Percentiles rank a stretch among this genome's conserved stretches.
These are phyloP conservation scores for Sebastes aleutianus DNA, from an alignment of 2,797 vertebrate species.

Conservation along the genomic window DNA sequence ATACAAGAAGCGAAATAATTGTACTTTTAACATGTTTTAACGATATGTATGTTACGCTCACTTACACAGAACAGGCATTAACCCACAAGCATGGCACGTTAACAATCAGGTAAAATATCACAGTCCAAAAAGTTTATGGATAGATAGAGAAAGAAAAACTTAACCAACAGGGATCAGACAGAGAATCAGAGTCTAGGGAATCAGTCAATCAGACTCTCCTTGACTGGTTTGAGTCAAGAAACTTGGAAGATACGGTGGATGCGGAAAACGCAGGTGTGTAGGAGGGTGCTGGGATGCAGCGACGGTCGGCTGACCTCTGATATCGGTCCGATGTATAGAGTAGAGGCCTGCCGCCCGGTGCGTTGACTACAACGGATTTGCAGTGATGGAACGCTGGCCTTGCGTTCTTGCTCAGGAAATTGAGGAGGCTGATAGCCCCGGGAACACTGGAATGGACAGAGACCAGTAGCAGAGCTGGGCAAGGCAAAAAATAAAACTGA, in stretches of 20 bases:
- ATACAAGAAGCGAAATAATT: no score
- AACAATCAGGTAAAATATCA: not conserved
- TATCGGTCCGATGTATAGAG: no score
- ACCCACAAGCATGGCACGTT: no score
- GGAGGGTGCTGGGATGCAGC: not conserved
- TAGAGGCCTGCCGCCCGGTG: no score
- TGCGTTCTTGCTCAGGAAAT: not conserved
- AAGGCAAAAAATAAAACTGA: not conserved
- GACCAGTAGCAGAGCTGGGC: not conserved
- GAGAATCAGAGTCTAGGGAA: no score
- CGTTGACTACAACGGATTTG: no score
- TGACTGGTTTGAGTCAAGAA: not conserved
- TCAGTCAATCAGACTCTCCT: not conserved
- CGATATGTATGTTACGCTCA: no score
- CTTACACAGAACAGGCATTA: no score
- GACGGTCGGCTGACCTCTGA: no score
- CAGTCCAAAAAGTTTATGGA: not conserved
- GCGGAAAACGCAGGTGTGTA: not conserved
- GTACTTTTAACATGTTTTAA: no score
- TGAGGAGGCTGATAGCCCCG: not conserved
- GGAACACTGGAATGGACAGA: not conserved
- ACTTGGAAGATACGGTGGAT: not conserved
- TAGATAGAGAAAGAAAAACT: not conserved
- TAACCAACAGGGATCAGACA: not conserved
- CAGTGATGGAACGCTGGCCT: not conserved